Evolutionary conservation across 2,797 vertebrate genomes (phyloP).

Genomic region (Bufotes viridis): DNA sequence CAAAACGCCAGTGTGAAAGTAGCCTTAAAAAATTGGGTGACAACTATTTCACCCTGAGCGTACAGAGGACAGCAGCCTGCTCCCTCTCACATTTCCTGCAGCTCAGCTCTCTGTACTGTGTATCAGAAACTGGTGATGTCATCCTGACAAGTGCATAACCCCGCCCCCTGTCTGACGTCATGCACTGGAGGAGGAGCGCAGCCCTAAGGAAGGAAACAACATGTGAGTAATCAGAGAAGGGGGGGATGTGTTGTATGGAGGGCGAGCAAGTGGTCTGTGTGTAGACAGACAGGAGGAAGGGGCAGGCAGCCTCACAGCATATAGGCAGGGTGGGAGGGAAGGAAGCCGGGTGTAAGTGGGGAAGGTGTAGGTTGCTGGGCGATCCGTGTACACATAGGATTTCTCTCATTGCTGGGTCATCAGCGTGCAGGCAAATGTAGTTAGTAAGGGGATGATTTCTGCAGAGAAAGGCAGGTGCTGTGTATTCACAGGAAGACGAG

Average conservation of each 20-base stretch:
- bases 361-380: neutral
- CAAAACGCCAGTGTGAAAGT: too few species aligned
- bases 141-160: conserved; percentile 25
- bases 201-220: conserved; percentile 30
- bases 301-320: neutral
- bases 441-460: neutral
- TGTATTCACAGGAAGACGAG: neutral
- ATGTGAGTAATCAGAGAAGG: conserved; percentile 39
- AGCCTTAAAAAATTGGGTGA: too few species aligned
- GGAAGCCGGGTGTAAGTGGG: too few species aligned
- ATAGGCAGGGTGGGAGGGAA: neutral
- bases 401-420: neutral
- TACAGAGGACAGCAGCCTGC: neutral
- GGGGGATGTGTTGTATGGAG: neutral
- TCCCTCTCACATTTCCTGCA: too few species aligned
- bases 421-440: neutral
- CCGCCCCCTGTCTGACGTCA: conserved; percentile 13
- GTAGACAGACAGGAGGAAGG: neutral
- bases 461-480: neutral
- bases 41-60: too few species aligned
- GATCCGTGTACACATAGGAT: neutral
- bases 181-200: neutral
- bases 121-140: neutral
- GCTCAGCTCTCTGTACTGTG: neutral
- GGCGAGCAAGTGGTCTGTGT: neutral